phyloP scores from a whole-genome alignment of 1,140 invertebrate genomes.

The Temnothorax curvispinosus region DNA sequence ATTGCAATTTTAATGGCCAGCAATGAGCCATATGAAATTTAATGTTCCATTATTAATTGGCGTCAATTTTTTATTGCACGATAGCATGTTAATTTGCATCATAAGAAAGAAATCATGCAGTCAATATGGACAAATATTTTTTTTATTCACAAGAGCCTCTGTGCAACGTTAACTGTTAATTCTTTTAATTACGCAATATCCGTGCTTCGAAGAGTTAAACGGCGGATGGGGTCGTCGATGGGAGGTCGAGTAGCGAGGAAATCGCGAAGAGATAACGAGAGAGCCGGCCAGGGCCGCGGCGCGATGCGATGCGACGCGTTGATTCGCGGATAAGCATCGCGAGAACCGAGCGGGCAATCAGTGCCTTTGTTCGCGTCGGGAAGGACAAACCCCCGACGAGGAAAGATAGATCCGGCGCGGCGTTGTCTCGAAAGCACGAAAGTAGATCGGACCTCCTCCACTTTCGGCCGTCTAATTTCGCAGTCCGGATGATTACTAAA shows the following conservation, averaged over 20 bases:
- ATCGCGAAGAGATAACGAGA: slow-evolving; percentile 16
- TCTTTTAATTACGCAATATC: slow-evolving; percentile 37
- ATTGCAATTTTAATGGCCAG: neutral
- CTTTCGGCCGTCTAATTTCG: neutral
- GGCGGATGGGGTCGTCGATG: slow-evolving; percentile 5
- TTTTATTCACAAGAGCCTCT: neutral
- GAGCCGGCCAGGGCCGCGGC: slow-evolving; percentile 41
- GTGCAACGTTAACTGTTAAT: neutral
- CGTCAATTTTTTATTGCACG: neutral
- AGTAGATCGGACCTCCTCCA: slow-evolving; percentile 38
- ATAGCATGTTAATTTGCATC: neutral
- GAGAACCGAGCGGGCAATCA: slow-evolving; percentile 63
- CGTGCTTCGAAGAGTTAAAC: slow-evolving; percentile 10
- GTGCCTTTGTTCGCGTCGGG: slow-evolving; percentile 44
- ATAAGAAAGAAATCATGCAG: neutral
- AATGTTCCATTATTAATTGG: neutral
- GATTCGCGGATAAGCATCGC: slow-evolving; percentile 58
- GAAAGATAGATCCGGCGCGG: neutral
- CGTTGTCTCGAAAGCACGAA: slow-evolving; percentile 21
- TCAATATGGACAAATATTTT: neutral
- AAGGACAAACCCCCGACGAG: neutral
- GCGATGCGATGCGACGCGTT: slow-evolving; percentile 13
- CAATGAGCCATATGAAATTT: neutral
- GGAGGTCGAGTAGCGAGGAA: slow-evolving; percentile 16
- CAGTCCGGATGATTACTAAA: slow-evolving; percentile 4